Conservation (phyloP, 2,113 vertebrate genomes). For the Maccullochella peelii region DNA sequence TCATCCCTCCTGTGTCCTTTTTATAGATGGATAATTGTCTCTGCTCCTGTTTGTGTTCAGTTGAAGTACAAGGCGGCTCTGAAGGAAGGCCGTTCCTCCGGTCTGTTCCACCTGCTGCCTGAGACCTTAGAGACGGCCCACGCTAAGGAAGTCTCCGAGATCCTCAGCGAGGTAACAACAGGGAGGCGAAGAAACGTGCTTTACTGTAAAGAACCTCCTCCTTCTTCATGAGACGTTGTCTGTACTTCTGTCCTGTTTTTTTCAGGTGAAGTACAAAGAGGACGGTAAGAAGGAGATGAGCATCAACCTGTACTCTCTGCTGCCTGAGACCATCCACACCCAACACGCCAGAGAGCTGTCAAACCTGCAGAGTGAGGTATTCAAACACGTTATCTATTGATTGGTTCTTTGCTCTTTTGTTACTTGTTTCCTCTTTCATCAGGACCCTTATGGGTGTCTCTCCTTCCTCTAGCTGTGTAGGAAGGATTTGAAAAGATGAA, state of each 20-base stretch:
- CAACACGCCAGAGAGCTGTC: slow-evolving; percentile 86
- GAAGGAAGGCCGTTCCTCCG: slow-evolving; percentile 84
- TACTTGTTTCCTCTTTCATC: background rate
- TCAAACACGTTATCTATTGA: no score
- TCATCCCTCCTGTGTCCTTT: no score
- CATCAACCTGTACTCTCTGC: slow-evolving; percentile 86
- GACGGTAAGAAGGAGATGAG: slow-evolving; percentile 84
- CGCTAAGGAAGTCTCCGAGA: slow-evolving; percentile 82
- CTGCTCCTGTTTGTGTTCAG: slow-evolving; percentile 70
- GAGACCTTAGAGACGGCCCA: slow-evolving; percentile 90
- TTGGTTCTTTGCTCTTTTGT: background rate
- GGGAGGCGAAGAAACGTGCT: background rate
- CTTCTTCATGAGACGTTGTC: background rate
- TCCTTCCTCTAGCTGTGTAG: background rate
- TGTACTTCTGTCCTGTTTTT: background rate
- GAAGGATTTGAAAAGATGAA: background rate
- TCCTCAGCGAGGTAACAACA: slow-evolving; percentile 68
- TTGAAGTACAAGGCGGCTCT: slow-evolving; percentile 87
- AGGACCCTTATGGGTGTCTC: background rate
- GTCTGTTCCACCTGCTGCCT: slow-evolving; percentile 90
- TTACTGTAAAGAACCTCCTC: background rate
- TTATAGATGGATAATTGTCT: background rate
- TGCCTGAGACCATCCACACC: slow-evolving; percentile 89
- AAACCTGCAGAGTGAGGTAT: slow-evolving; percentile 68
- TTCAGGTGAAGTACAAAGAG: slow-evolving; percentile 69